Evolutionary conservation across 2,113 vertebrate species (phyloP).

Genomic region (Cardinalis cardinalis): DNA sequence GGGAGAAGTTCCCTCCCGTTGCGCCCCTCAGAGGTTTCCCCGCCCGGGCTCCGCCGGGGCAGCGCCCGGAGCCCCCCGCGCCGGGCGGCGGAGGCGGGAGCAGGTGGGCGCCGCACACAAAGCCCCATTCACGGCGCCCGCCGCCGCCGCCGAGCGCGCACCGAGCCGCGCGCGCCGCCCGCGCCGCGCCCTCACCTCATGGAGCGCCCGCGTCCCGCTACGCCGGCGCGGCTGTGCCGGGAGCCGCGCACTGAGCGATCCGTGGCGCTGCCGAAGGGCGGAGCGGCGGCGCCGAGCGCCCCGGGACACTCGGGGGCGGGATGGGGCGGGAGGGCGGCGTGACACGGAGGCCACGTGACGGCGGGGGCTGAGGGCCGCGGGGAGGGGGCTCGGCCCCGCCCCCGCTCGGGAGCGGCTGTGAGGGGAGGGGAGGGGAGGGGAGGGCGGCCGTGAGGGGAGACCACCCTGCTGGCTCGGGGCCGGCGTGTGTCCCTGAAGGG

Average conservation of each 20-base stretch:
- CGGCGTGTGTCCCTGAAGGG: fast-evolving
- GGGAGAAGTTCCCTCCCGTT: not conserved
- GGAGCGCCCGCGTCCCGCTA: not conserved
- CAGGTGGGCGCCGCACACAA: conserved; percentile 38
- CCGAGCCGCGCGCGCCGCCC: not conserved
- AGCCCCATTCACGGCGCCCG: not conserved
- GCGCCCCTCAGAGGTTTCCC: not conserved
- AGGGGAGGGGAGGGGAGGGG: not conserved
- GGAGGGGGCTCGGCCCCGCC: not conserved
- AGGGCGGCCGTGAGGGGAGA: fast-evolving
- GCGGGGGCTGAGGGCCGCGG: not conserved
- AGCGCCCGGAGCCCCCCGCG: not conserved
- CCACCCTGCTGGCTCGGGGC: fast-evolving
- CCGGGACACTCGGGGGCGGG: not conserved
- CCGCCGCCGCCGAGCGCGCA: too few relatives aligned
- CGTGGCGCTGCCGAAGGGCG: not conserved
- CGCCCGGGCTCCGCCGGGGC: not conserved
- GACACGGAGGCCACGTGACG: not conserved
- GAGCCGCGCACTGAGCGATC: not conserved
- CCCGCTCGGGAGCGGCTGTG: not conserved
- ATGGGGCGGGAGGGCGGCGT: not conserved
- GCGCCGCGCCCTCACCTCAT: not conserved
- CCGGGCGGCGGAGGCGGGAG: not conserved
- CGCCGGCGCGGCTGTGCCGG: not conserved
- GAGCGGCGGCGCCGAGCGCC: not conserved